These are phyloP conservation scores for Pedicia rivosa DNA, from an alignment of 2,888 invertebrate genomes.

Conservation along the genomic window DNA sequence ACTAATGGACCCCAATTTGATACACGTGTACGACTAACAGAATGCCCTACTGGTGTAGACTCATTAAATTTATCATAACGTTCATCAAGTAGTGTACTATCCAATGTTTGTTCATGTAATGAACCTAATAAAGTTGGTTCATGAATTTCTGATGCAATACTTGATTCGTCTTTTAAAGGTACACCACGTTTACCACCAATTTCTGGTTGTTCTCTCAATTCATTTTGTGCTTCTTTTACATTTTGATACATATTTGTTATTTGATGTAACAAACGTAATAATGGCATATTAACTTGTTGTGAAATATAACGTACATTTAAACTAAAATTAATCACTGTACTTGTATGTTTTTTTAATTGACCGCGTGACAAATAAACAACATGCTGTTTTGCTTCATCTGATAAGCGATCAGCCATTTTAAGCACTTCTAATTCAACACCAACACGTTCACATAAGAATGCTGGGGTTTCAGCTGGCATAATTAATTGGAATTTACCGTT, in stretches of 20 bases:
- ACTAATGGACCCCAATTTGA: slow-evolving; percentile 24
- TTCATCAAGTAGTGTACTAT: slow-evolving; percentile 25
- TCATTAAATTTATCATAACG: slow-evolving; percentile 31
- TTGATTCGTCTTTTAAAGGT: slow-evolving; percentile 41
- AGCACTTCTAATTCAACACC: slow-evolving; percentile 78
- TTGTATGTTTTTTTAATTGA: slow-evolving; percentile 80
- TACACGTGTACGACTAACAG: slow-evolving; percentile 18
- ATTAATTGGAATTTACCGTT: slow-evolving; percentile 23
- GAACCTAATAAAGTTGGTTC: slow-evolving; percentile 25
- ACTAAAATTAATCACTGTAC: slow-evolving; percentile 81
- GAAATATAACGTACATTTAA: slow-evolving; percentile 78
- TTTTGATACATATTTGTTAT: slow-evolving; percentile 97
- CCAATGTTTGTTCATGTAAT: slow-evolving; percentile 24
- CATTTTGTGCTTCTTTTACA: slow-evolving; percentile 85
- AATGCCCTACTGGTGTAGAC: slow-evolving; percentile 20
- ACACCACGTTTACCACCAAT: slow-evolving; percentile 22
- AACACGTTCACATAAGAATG: slow-evolving; percentile 85
- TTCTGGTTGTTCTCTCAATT: slow-evolving; percentile 57
- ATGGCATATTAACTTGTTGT: slow-evolving; percentile 92
- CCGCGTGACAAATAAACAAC: slow-evolving; percentile 75
- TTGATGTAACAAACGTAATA: slow-evolving; percentile 81
- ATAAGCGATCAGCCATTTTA: slow-evolving; percentile 78
- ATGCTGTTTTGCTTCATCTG: slow-evolving; percentile 70
- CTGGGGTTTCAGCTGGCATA: slow-evolving; percentile 59
- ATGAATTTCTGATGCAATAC: slow-evolving; percentile 34